phyloP scores from a whole-genome alignment of 53 echinoderm and acorn worm genomes.

The Paracentrotus lividus region DNA sequence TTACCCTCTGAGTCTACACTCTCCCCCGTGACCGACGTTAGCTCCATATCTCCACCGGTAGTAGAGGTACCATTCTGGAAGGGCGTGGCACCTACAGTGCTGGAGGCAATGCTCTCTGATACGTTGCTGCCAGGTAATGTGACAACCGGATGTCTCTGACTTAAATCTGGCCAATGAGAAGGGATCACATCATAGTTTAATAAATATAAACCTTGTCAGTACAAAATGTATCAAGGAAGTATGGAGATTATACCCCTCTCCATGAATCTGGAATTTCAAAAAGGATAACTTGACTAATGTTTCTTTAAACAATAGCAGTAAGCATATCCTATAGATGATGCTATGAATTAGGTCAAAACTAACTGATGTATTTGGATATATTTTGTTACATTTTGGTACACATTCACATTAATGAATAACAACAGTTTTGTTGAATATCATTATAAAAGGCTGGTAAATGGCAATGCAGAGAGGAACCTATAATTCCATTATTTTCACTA shows the following conservation, averaged over 20 bases:
- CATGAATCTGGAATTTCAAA: neutral
- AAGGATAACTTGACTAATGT: neutral
- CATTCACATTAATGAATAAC: too few relatives aligned
- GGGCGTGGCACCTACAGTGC: neutral
- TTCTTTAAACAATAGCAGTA: too few relatives aligned
- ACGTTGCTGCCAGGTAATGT: constrained; percentile 10
- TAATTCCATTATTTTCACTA: too few relatives aligned
- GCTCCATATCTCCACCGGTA: constrained; percentile 34
- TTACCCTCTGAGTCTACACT: constrained; percentile 43
- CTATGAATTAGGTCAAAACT: too few relatives aligned
- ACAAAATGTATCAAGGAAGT: neutral
- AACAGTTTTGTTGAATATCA: too few relatives aligned
- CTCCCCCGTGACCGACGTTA: constrained; percentile 54
- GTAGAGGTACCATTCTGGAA: constrained; percentile 57
- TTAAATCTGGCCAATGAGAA: neutral
- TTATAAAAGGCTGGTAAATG: too few relatives aligned
- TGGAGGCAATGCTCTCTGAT: constrained; percentile 50
- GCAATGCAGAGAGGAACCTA: too few relatives aligned
- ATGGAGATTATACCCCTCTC: neutral
- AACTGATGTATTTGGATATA: too few relatives aligned
- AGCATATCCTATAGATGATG: too few relatives aligned
- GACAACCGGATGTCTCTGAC: constrained; percentile 39
- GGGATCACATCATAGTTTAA: neutral
- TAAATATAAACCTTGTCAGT: neutral
- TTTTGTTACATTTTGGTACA: too few relatives aligned